Percentiles rank a stretch among this genome's conserved stretches.
phyloP scores from a whole-genome alignment of 2,888 invertebrate species.

The Archips xylosteana region DNA sequence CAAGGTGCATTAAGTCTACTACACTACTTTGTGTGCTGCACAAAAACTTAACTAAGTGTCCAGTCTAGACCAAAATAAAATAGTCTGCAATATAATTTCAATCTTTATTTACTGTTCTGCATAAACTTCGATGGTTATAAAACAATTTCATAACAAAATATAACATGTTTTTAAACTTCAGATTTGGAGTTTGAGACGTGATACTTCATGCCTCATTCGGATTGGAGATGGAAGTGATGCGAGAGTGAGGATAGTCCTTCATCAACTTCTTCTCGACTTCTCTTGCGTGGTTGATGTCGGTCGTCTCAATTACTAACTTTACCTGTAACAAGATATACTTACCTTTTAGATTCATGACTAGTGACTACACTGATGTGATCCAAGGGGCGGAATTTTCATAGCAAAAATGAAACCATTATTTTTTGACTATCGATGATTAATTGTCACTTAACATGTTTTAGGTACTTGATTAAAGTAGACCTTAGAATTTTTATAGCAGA shows the following conservation, averaged over 20 bases:
- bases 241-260: conserved; percentile 60
- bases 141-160: not conserved
- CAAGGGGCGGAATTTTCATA: too few relatives aligned
- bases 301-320: conserved; percentile 62
- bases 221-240: conserved; percentile 51
- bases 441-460: too few relatives aligned
- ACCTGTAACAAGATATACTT: conserved; percentile 56
- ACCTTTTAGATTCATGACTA: too few relatives aligned
- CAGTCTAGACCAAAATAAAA: not conserved
- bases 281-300: conserved; percentile 57
- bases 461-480: too few relatives aligned
- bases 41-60: too few relatives aligned
- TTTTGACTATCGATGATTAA: too few relatives aligned
- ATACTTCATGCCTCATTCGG: not conserved
- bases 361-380: too few relatives aligned
- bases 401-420: too few relatives aligned
- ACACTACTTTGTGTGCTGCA: too few relatives aligned
- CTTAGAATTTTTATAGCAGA: too few relatives aligned
- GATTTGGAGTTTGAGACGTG: not conserved
- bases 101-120: not conserved
- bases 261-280: conserved; percentile 60
- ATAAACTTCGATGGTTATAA: not conserved
- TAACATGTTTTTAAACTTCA: not conserved
- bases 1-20: too few relatives aligned
- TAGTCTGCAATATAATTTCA: not conserved